Percentiles rank a stretch among this genome's conserved stretches.
Conservation (phyloP, 2,113 vertebrate species). For the Caretta caretta region DNA sequence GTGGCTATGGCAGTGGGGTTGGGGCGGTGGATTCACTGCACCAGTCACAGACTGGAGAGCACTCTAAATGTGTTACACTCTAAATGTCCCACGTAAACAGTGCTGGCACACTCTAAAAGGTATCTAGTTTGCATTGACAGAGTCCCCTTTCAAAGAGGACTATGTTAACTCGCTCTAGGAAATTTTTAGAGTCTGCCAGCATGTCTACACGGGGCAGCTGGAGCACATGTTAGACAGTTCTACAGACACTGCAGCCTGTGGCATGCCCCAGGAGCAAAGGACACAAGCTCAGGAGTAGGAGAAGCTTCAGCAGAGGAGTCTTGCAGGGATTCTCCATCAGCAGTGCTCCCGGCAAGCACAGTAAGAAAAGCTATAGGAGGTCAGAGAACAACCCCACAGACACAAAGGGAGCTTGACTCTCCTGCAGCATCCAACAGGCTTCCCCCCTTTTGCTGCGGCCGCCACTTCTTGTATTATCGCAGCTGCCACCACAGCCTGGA, state of each 20-base stretch:
- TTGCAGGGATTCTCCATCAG: not conserved
- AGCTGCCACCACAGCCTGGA: not conserved
- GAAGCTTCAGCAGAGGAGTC: not conserved
- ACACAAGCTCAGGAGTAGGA: not conserved
- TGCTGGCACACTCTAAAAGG: not conserved
- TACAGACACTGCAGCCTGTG: not conserved
- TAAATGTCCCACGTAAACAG: not conserved
- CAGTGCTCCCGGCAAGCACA: not conserved
- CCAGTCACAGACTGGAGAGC: not conserved
- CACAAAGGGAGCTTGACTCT: not conserved
- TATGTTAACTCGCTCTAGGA: not conserved
- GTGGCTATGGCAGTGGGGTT: not conserved
- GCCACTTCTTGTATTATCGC: not conserved
- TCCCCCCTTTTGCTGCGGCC: not conserved
- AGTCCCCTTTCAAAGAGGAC: not conserved
- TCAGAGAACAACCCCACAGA: not conserved
- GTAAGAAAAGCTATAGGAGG: not conserved
- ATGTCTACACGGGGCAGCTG: not conserved
- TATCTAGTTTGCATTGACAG: not conserved
- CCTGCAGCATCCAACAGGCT: not conserved
- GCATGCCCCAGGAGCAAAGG: not conserved
- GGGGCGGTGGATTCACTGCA: not conserved
- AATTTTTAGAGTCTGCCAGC: not conserved
- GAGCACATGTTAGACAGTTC: not conserved
- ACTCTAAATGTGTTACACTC: not conserved